Percentiles rank a stretch among this genome's conserved stretches.
phyloP scores from a whole-genome alignment of 2,888 invertebrate genomes.

The Rhyacophila evoluta region DNA sequence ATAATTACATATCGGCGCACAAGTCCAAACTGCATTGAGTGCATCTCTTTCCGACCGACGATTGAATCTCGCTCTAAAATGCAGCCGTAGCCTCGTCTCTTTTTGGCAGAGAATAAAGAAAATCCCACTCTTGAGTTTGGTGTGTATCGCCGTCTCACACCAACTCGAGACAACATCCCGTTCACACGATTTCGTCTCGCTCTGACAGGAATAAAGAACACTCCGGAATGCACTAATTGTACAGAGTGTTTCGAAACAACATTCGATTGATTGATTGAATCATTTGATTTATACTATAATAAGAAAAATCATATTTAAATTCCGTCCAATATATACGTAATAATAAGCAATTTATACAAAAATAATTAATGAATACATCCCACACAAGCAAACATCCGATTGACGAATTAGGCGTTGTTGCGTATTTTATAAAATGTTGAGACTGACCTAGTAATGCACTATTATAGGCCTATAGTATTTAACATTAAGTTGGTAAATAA shows the following conservation, averaged over 20 bases:
- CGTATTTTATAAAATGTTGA: too few relatives aligned
- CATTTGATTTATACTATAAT: too few relatives aligned
- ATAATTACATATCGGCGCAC: slow-evolving; percentile 32
- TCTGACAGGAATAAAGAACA: slow-evolving; percentile 44
- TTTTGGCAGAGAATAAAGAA: slow-evolving; percentile 34
- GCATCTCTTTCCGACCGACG: slow-evolving; percentile 1
- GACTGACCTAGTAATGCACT: too few relatives aligned
- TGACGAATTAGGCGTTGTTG: too few relatives aligned
- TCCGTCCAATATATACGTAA: too few relatives aligned
- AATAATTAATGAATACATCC: too few relatives aligned
- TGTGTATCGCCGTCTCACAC: slow-evolving; percentile 21
- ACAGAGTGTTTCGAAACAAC: slow-evolving; percentile 35
- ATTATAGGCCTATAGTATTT: too few relatives aligned
- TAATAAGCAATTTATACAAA: too few relatives aligned
- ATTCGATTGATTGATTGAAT: too few relatives aligned
- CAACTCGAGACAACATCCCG: background rate
- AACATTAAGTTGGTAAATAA: too few relatives aligned
- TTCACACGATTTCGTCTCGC: slow-evolving; percentile 33
- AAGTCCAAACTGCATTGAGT: slow-evolving; percentile 27
- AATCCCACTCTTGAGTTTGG: slow-evolving; percentile 27
- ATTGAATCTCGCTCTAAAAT: background rate
- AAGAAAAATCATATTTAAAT: too few relatives aligned
- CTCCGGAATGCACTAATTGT: slow-evolving; percentile 41
- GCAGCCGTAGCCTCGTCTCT: background rate
- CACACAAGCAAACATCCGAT: too few relatives aligned